A percentile compares a stretch with the other conserved stretches of the same genome.
Evolutionary conservation across 2,113 vertebrate genomes (phyloP).

Genomic region (Speoplatyrhinus poulsoni): DNA sequence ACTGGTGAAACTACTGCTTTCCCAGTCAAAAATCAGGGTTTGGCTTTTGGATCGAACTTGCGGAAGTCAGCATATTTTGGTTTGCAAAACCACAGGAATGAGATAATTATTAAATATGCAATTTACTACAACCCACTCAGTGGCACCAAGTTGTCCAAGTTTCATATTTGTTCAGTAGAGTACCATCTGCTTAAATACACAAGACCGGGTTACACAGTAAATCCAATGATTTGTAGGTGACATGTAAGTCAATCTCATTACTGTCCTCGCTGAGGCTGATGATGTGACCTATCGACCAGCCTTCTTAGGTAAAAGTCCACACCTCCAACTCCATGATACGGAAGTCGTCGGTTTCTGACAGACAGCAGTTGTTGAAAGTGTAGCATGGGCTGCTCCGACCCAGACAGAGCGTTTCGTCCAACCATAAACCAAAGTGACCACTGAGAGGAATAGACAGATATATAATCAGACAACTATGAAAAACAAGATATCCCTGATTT

Average conservation of each 20-base stretch:
- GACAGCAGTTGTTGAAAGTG: slow-evolving; percentile 81
- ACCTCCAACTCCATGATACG: slow-evolving; percentile 79
- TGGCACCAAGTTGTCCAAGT: slow-evolving; percentile 1
- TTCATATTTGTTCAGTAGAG: slow-evolving; percentile 18
- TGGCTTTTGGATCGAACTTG: slow-evolving; percentile 14
- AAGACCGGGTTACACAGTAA: slow-evolving; percentile 23
- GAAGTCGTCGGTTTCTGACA: slow-evolving; percentile 78
- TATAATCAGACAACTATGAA: background rate
- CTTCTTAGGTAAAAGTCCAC: slow-evolving; percentile 78
- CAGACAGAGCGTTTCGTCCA: slow-evolving; percentile 78
- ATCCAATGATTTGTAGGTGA: slow-evolving; percentile 30
- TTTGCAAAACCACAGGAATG: slow-evolving; percentile 51
- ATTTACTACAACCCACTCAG: slow-evolving; percentile 1
- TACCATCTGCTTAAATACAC: slow-evolving; percentile 28
- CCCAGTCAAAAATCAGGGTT: slow-evolving; percentile 28
- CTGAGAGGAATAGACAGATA: slow-evolving; percentile 43
- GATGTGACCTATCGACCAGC: background rate
- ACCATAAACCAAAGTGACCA: slow-evolving; percentile 82
- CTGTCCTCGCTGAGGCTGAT: slow-evolving; percentile 23
- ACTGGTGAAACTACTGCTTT: slow-evolving; percentile 29
- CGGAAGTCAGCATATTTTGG: slow-evolving; percentile 15
- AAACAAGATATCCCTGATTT: background rate
- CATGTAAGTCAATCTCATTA: background rate
- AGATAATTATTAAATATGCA: slow-evolving; percentile 24
- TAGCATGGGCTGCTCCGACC: slow-evolving; percentile 79